Base-by-base conservation (phyloP, 30 jellyfish, hydroid and myxozoan species). In the Chrysaora quinquecirrha region DNA sequence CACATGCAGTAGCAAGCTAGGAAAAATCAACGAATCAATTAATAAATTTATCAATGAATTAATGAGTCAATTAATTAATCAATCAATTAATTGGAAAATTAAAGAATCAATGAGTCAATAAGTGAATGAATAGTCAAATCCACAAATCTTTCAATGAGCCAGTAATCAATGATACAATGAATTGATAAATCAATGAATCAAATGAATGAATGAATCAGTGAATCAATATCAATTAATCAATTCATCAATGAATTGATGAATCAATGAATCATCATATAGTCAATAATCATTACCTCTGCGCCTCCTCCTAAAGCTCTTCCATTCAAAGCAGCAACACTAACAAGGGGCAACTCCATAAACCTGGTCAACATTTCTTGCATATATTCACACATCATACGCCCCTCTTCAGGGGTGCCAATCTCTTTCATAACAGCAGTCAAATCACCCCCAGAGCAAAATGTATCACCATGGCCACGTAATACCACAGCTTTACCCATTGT, bases 241-340 rank as follows among this genome's bases (percentile, higher is more conserved):
- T n/a, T n/a, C n/a, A n/a, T n/a, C n/a, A n/a, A n/a, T n/a, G n/a
- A n/a, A n/a, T n/a, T n/a, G n/a, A n/a, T 38, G 6, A 38, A 38
- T 38, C 54, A 38, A 6, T 38, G 54, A 38, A 38, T 38, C 54
- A n/a, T n/a, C 12, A 33, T 33, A 30, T 31, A 22, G 12, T 10
- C 16, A 34, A 19, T n/a, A 12, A 23, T 29, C 22, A 28, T 43
- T 38, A 91, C 98, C 95, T 91, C 98, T n/a, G 98, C 98, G 6
- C 98, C 98, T 0, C 98, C 98, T 0, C 98, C 98, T 2, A 91
- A 43, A 4, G 98, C 82, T 27, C 58, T 78, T n/a, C 98, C 98
- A 48, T 91, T 85, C 32, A 91, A 33, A 27, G 95, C 91, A 10
- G 98, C 96, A 70, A 91, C 92, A 46, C 97, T 85, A 30, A 86